These are phyloP conservation scores for Festucalex cinctus DNA, from an alignment of 2,113 vertebrate genomes.

Conservation along the genomic window DNA sequence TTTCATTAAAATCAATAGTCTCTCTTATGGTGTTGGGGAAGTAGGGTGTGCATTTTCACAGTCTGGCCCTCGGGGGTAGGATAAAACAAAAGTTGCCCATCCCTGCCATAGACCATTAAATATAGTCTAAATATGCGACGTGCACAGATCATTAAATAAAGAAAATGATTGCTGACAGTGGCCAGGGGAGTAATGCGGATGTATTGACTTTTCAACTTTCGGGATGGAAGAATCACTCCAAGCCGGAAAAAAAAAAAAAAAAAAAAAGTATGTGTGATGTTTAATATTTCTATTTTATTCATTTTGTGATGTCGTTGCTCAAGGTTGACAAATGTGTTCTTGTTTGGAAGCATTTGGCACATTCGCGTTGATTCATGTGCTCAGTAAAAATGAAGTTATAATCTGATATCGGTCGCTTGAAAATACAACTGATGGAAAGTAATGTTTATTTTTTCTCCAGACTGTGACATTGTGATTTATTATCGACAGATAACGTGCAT, in stretches of 20 bases:
- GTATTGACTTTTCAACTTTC: background rate
- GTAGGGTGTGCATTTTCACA: background rate
- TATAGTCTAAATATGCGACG: background rate
- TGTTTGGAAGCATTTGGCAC: background rate
- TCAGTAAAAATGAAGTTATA: too few relatives aligned
- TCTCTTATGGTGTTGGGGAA: background rate
- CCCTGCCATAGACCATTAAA: background rate
- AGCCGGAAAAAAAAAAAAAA: too few relatives aligned
- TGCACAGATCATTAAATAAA: conserved; percentile 1
- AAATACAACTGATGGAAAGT: background rate
- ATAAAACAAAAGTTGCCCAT: conserved; percentile 3
- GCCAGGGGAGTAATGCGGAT: background rate
- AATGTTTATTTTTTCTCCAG: too few relatives aligned
- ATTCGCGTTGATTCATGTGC: background rate
- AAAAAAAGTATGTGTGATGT: background rate
- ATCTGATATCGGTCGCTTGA: background rate
- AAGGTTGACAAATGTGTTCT: background rate
- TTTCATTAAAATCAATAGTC: background rate
- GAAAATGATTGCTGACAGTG: conserved; percentile 2
- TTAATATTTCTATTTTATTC: background rate
- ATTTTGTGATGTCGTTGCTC: background rate
- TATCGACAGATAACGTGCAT: too few relatives aligned
- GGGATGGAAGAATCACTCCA: background rate
- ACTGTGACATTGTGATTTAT: too few relatives aligned
- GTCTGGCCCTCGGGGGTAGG: background rate